A percentile compares a stretch with the other conserved stretches of the same genome.
Conservation (phyloP, 1,140 invertebrate species). For the Drosophila watanabei region DNA sequence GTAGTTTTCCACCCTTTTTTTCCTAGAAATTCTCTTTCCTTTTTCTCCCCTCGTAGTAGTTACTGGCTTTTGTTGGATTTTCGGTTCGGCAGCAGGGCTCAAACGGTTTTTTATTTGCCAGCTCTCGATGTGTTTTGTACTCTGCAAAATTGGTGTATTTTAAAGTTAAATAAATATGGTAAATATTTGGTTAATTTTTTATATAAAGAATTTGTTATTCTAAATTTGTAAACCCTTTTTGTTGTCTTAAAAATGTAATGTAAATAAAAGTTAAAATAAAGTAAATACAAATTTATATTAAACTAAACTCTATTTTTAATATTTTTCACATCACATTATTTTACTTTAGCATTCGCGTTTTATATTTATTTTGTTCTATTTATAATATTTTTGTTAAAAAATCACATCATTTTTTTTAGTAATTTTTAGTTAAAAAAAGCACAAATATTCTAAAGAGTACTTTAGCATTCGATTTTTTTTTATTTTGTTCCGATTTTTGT, state of each 20-base stretch:
- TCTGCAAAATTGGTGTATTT: background rate
- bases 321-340: too few relatives aligned
- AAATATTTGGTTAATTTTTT: background rate
- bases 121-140: background rate
- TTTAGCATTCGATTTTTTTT: background rate
- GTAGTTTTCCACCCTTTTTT: constrained; percentile 27
- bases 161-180: background rate
- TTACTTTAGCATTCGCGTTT: too few relatives aligned
- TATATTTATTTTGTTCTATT: too few relatives aligned
- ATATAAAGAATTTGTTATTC: background rate
- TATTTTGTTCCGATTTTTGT: background rate
- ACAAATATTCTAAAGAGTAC: background rate
- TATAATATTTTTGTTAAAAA: too few relatives aligned
- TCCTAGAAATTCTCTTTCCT: background rate
- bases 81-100: constrained; percentile 19
- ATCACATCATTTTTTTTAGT: too few relatives aligned
- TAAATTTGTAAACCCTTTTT: background rate
- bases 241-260: background rate
- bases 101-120: constrained; percentile 8
- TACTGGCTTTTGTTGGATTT: constrained; percentile 38
- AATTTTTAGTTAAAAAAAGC: background rate
- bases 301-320: too few relatives aligned
- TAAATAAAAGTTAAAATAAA: too few relatives aligned
- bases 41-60: background rate
- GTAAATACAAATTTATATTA: too few relatives aligned